Percentiles rank a stretch among this genome's conserved stretches.
phyloP scores from a whole-genome alignment of 2,888 invertebrate species.

The Spicauda simplicius region DNA sequence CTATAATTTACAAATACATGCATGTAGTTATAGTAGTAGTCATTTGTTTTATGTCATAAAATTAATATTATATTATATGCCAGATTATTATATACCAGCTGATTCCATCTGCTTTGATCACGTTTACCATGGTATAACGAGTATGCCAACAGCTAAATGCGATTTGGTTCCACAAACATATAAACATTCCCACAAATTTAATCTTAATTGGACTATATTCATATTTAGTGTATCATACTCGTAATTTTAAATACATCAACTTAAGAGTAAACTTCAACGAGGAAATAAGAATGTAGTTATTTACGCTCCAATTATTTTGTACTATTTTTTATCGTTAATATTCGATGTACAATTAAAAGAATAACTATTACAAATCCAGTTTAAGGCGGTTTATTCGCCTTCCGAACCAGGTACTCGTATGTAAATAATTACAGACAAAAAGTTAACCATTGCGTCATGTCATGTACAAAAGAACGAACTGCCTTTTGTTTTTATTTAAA shows the following conservation, averaged over 20 bases:
- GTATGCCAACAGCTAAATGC: no score
- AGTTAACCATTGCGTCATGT: slow-evolving; percentile 43
- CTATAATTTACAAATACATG: no score
- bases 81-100: no score
- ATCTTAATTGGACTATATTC: no score
- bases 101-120: no score
- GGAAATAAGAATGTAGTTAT: background rate
- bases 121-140: no score
- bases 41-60: background rate
- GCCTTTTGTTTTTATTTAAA: slow-evolving; percentile 48
- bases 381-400: slow-evolving; percentile 5
- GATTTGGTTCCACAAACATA: no score
- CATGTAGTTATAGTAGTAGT: no score
- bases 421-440: slow-evolving; percentile 32
- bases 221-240: no score
- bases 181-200: no score
- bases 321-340: background rate
- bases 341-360: background rate
- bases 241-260: background rate
- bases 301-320: background rate
- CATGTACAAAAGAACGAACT: slow-evolving; percentile 53
- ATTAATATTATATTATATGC: no score
- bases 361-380: slow-evolving; percentile 7
- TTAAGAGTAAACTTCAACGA: background rate
- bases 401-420: background rate